Evolutionary conservation across 2,888 invertebrate genomes (phyloP).

Genomic region (Habrosyne pyritoides): DNA sequence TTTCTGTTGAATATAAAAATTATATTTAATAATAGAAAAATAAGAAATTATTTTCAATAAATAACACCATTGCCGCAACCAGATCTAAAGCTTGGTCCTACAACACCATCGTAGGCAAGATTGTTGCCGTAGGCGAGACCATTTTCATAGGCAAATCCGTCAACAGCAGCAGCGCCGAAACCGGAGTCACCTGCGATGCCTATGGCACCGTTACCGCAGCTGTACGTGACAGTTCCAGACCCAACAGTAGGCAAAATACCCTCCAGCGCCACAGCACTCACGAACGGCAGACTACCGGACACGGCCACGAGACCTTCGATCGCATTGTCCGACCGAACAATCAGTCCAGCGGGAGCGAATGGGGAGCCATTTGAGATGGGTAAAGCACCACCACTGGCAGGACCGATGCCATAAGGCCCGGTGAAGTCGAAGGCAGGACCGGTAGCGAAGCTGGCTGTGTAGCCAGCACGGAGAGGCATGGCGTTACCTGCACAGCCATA

Average conservation of each 20-base stretch:
- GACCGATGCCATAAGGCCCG: too few relatives aligned
- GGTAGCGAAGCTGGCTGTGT: slow-evolving; percentile 11
- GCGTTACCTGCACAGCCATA: slow-evolving; percentile 5
- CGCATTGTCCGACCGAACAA: slow-evolving; percentile 26
- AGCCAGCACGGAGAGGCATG: too few relatives aligned
- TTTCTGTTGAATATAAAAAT: too few relatives aligned
- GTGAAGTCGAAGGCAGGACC: not conserved
- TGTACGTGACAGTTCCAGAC: slow-evolving; percentile 22
- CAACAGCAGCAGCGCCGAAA: slow-evolving; percentile 8
- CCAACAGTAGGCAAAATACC: slow-evolving; percentile 19
- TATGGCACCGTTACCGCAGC: slow-evolving; percentile 23
- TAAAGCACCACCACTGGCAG: slow-evolving; percentile 21
- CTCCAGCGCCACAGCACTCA: slow-evolving; percentile 20
- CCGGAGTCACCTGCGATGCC: slow-evolving; percentile 9
- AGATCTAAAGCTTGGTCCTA: not conserved
- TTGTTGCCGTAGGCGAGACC: not conserved
- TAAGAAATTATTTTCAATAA: too few relatives aligned
- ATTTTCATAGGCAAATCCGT: not conserved
- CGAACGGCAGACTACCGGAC: slow-evolving; percentile 26
- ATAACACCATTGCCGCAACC: not conserved
- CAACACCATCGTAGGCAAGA: not conserved
- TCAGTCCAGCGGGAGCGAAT: slow-evolving; percentile 18
- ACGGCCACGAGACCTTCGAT: slow-evolving; percentile 22
- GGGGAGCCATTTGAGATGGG: slow-evolving; percentile 20
- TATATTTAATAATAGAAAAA: too few relatives aligned